Base-by-base conservation (phyloP, 2,113 vertebrate species). In the Actenoides hombroni region DNA sequence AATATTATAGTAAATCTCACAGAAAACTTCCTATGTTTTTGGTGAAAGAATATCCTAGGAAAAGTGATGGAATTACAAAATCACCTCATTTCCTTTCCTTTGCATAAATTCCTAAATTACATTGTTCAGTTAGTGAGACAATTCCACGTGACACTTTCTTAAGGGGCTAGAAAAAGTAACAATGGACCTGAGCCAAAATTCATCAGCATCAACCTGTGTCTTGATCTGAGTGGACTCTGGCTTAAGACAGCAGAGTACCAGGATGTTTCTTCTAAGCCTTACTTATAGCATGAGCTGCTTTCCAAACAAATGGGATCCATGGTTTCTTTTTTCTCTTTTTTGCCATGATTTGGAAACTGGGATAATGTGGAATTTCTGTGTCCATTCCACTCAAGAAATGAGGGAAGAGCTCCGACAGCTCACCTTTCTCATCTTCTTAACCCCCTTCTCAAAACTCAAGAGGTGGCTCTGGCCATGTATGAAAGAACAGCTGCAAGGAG, bases 391-490 rank as follows among this genome's bases (percentile, higher is more conserved):
- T 40, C 2, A 0, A 46, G 39, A 33, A 39, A 9, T 6, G 21
- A 78, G 17, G 18, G 42, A 19, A 69, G 59, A 46, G 48, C 64
- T 73, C 39, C 23, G 46, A 28, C n/a, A 29, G 25, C 10, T 40
- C 31, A 13, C 24, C 48, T 59, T 26, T 26, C 19, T 37, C 1
- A 0, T 28, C 63, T 44, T 46, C 40, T n/a, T n/a, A 40, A 33
- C 26, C 39, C 6, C 29, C 5, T 69, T 49, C 65, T 25, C 69
- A 82, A 37, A 37, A 35, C 33, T 20, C 26, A 24, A 40, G 60
- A 16, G 60, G 5, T 1, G 6, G 11, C 51, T 42, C 44, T 53
- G 29, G 17, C 26, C 67, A 37, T 0, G 0, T 5, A 3, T 8
- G 35, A 21, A 48, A 39, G n/a, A 2, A 11, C 0, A 0, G 39